Base-by-base conservation (phyloP, 92 coral and sea anemone species). In the Epizoanthus scotinus region DNA sequence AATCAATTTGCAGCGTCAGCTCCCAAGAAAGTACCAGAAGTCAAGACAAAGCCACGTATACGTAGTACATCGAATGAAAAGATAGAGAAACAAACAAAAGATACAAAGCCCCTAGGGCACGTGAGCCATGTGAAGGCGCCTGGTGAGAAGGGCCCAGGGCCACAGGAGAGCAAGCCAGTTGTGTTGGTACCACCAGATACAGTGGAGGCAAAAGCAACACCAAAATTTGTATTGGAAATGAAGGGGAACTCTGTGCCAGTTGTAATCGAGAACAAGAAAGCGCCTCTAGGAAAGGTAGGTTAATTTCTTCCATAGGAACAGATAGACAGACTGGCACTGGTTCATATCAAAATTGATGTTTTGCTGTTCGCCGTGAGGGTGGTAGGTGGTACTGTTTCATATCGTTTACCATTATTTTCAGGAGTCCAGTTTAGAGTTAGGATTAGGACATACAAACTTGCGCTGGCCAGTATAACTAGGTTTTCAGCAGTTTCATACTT, bases 1-100 rank as follows among this genome's bases (percentile, higher is more conserved):
- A 34, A 19, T 75, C 81, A 75, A 55, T 75, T 75, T 59, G 60
- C 81, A 20, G 81, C 67, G 38, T 22, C 81, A 2, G 36, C 6
- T 75, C 44, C 34, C 12, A 47, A 47, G 4, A 58, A 75, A 57
- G 57, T 55, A 36, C 81, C 81, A 5, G 81, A 75, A 15, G 57
- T 75, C 24, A 75, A 75, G 36, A 24, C 18, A 21, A 75, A 59
- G 24, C 57, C 81, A 22, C 47, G 63, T 20, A 58, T 69, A 22
- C 47, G 63, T 20, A 58, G 81, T 13, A 40, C 66, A 6, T 40
- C 28, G 20, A 75, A 38, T 75, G 81, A 57, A 27, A 20, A 49
- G 17, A 36, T 55, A 58, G 52, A 28, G 40, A 73, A 73, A 56
- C 65, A 38, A 68, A 27, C n/a, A 28, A 20, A 56, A 31, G 81